Conservation (phyloP, 2,113 vertebrate species). For the Chloroceryle aenea region DNA sequence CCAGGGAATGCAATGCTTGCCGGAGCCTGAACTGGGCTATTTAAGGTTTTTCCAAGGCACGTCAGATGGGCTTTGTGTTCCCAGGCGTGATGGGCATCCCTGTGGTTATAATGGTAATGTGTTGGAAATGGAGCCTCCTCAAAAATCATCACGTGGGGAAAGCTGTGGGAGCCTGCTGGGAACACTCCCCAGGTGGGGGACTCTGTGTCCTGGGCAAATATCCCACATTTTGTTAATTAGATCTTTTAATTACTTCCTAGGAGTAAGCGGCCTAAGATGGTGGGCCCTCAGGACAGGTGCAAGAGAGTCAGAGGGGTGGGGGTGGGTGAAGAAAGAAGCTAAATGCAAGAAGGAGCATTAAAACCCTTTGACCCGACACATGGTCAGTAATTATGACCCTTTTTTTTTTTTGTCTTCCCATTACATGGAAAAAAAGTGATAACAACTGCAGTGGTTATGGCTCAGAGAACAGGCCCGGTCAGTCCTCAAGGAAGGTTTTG, state of each 20-base stretch:
- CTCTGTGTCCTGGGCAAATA: neutral
- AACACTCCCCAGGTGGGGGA: neutral
- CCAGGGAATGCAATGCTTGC: neutral
- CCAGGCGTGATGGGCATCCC: neutral
- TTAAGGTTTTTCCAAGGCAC: neutral
- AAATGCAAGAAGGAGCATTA: neutral
- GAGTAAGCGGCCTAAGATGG: neutral
- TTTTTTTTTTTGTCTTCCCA: neutral
- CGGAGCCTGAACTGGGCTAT: neutral
- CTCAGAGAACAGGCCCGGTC: fast-evolving
- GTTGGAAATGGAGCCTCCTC: neutral
- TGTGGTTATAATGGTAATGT: neutral
- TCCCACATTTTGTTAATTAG: neutral
- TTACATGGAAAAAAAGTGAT: neutral
- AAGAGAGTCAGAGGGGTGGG: neutral
- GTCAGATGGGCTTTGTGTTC: conserved; percentile 18
- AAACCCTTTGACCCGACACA: neutral
- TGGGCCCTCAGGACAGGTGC: neutral
- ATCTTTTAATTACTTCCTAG: neutral
- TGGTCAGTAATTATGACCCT: neutral
- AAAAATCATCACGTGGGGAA: neutral
- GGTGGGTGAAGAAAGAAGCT: neutral
- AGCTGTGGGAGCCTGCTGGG: neutral
- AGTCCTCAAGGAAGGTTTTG: neutral
- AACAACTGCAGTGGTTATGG: neutral